Conservation (phyloP, 2,888 invertebrate genomes). For the Aricia artaxerxes region DNA sequence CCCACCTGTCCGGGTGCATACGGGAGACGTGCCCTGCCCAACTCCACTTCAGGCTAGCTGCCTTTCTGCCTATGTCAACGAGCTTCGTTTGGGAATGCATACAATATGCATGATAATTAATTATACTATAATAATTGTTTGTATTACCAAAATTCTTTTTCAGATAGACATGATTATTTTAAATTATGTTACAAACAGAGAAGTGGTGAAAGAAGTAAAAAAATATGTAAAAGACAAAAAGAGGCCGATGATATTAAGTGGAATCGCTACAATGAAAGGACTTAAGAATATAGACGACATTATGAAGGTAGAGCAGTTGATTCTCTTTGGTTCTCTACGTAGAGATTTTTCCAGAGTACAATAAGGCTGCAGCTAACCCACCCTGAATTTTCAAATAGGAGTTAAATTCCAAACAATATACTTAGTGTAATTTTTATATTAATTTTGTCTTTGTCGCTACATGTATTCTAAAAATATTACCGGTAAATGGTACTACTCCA, state of each 20-base stretch:
- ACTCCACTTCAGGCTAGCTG: too few species aligned
- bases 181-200: constrained; percentile 47
- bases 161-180: constrained; percentile 53
- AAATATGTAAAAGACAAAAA: constrained; percentile 44
- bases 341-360: background rate
- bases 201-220: constrained; percentile 46
- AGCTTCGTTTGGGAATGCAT: too few species aligned
- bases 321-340: too few species aligned
- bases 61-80: too few species aligned
- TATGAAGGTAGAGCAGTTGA: constrained; percentile 46
- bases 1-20: too few species aligned
- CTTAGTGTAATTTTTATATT: too few species aligned
- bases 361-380: background rate
- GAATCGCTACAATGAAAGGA: constrained; percentile 57
- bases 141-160: background rate
- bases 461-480: background rate
- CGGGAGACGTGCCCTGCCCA: too few species aligned
- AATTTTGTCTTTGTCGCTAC: background rate
- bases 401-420: background rate
- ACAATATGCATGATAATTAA: too few species aligned
- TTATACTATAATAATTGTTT: too few species aligned
- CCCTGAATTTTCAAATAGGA: background rate
- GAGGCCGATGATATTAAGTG: constrained; percentile 50
- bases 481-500: background rate
- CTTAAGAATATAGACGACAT: constrained; percentile 56